phyloP scores from a whole-genome alignment of 2,888 invertebrate genomes.

The Uropetala carovei region DNA sequence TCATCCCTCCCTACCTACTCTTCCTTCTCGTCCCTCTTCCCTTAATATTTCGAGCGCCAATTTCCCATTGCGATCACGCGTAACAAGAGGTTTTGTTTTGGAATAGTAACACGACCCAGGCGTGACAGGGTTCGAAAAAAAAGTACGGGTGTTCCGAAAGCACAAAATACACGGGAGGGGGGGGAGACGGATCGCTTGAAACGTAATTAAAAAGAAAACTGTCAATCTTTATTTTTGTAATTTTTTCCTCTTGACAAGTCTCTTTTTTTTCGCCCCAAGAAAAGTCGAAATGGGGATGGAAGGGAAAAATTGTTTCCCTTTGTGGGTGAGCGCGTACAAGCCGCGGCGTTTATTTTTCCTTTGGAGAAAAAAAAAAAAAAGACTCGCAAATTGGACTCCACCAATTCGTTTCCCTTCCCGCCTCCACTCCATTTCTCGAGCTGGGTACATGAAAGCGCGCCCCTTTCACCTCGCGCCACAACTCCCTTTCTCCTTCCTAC shows the following conservation, averaged over 20 bases:
- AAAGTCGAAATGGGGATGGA: background rate
- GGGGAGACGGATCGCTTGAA: too few relatives aligned
- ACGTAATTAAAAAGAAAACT: background rate
- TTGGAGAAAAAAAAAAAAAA: background rate
- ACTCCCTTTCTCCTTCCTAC: too few relatives aligned
- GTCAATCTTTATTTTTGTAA: constrained; percentile 29
- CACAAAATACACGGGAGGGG: too few relatives aligned
- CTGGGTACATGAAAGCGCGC: background rate
- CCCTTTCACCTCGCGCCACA: background rate
- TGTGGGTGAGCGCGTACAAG: background rate
- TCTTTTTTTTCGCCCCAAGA: background rate
- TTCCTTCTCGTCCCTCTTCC: background rate
- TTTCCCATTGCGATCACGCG: constrained; percentile 25
- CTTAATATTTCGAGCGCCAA: background rate
- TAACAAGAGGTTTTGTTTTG: background rate
- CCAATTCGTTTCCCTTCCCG: background rate
- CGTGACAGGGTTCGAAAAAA: too few relatives aligned
- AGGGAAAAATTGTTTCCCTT: background rate
- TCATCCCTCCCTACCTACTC: background rate
- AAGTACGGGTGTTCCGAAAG: too few relatives aligned
- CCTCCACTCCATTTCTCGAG: too few relatives aligned
- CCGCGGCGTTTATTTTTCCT: background rate
- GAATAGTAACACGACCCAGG: background rate
- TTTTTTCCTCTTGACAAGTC: background rate
- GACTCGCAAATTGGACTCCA: constrained; percentile 21